phyloP scores from a whole-genome alignment of 1,140 invertebrate species.

The Wasmannia auropunctata region DNA sequence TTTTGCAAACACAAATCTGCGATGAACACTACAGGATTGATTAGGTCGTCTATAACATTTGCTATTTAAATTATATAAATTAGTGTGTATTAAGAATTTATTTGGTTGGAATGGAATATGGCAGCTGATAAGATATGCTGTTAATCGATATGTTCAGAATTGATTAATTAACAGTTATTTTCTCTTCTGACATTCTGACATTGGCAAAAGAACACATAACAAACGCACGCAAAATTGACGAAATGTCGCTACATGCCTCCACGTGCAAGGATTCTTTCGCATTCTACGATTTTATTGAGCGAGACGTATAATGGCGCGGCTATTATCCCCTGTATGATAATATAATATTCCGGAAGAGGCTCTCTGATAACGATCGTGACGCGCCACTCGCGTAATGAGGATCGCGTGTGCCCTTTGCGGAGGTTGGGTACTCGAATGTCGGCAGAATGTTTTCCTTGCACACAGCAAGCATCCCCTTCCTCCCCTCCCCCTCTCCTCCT shows the following conservation, averaged over 20 bases:
- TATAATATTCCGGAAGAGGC: constrained; percentile 63
- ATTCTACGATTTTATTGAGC: constrained; percentile 12
- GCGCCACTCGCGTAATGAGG: constrained; percentile 69
- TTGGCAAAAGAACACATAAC: no score
- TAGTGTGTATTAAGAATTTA: not conserved
- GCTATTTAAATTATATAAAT: not conserved
- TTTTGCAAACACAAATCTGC: not conserved
- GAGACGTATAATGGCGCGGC: constrained; percentile 21
- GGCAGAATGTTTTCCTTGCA: constrained; percentile 47
- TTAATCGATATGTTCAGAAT: not conserved
- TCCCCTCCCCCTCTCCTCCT: not conserved
- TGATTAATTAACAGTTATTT: not conserved
- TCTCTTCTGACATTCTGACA: not conserved
- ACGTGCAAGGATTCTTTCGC: not conserved
- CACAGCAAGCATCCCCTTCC: constrained; percentile 15
- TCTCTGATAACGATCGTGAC: constrained; percentile 67
- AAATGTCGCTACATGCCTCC: not conserved
- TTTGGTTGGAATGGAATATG: not conserved
- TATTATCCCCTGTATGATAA: constrained; percentile 68
- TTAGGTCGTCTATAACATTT: not conserved
- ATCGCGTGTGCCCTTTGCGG: constrained; percentile 71
- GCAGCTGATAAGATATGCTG: no score
- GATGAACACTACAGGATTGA: not conserved
- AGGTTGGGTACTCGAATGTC: constrained; percentile 64
- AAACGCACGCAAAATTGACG: not conserved